These are phyloP conservation scores for Neoarius graeffei DNA, from an alignment of 2,113 vertebrate species.

Conservation along the genomic window DNA sequence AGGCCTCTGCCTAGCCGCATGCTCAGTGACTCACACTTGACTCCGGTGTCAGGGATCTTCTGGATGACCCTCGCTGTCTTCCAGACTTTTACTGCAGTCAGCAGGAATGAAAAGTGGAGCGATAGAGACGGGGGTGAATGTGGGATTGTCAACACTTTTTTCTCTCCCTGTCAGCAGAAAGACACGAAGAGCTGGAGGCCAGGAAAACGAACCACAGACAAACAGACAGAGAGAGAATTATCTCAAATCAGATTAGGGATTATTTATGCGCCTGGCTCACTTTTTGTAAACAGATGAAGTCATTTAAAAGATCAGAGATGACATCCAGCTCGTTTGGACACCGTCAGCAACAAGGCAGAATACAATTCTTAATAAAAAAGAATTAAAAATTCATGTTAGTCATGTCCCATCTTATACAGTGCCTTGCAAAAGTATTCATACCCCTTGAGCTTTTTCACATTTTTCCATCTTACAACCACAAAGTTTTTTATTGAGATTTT, in stretches of 20 bases:
- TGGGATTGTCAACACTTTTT: constrained; percentile 21
- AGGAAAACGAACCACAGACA: constrained; percentile 13
- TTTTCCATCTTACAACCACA: too few relatives aligned
- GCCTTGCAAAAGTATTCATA: too few relatives aligned
- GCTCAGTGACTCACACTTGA: constrained; percentile 67
- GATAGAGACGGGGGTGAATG: constrained; percentile 19
- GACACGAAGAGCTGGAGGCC: constrained; percentile 37
- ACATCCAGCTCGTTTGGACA: neutral
- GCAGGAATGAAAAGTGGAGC: constrained; percentile 39
- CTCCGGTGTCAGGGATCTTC: constrained; percentile 60
- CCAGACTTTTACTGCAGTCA: constrained; percentile 41
- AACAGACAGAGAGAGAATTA: constrained; percentile 30
- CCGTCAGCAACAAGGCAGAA: neutral
- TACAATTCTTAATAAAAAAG: too few relatives aligned
- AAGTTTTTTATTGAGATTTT: too few relatives aligned
- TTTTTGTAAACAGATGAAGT: neutral
- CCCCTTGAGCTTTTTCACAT: too few relatives aligned
- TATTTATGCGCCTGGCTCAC: neutral
- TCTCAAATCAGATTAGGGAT: neutral
- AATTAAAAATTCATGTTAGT: neutral
- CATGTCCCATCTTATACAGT: neutral
- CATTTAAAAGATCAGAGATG: neutral
- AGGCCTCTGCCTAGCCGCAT: constrained; percentile 49
- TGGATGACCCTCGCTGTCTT: constrained; percentile 44
- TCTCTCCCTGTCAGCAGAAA: constrained; percentile 70